Percentiles rank a stretch among this genome's conserved stretches.
Evolutionary conservation across 2,797 vertebrate species (phyloP).

Genomic region (Hydrophis major): DNA sequence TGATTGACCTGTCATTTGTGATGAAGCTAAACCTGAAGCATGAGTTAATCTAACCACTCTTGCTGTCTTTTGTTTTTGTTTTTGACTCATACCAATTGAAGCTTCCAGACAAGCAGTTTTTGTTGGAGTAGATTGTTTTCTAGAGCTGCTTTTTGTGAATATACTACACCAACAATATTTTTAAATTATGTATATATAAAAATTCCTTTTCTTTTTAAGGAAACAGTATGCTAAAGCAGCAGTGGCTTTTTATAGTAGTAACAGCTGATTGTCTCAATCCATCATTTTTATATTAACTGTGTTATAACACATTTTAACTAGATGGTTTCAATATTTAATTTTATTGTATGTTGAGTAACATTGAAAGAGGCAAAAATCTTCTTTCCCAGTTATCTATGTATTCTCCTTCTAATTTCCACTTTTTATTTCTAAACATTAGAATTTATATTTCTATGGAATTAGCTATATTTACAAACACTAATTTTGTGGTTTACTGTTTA

Average conservation of each 20-base stretch:
- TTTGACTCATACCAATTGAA: conserved; percentile 54
- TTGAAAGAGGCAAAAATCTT: background rate
- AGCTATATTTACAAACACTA: background rate
- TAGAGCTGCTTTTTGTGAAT: conserved; percentile 3
- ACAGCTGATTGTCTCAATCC: background rate
- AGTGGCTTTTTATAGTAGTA: conserved; percentile 7
- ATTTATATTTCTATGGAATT: background rate
- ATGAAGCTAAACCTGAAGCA: conserved; percentile 67
- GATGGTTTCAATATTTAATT: conserved; percentile 26
- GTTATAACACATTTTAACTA: background rate
- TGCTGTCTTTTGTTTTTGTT: conserved; percentile 6
- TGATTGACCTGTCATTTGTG: conserved; percentile 77
- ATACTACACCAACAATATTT: background rate
- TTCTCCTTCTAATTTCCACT: background rate
- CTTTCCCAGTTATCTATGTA: background rate
- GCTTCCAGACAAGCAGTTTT: conserved; percentile 18
- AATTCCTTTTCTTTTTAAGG: conserved; percentile 8
- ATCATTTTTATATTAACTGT: background rate
- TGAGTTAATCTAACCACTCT: conserved; percentile 59
- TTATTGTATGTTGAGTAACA: background rate
- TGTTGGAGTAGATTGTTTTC: background rate
- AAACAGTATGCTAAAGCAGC: background rate
- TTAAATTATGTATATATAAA: conserved; percentile 12
- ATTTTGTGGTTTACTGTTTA: background rate
- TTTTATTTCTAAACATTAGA: background rate